Conservation (phyloP, 2,888 invertebrate genomes). For the Melipona beecheii region DNA sequence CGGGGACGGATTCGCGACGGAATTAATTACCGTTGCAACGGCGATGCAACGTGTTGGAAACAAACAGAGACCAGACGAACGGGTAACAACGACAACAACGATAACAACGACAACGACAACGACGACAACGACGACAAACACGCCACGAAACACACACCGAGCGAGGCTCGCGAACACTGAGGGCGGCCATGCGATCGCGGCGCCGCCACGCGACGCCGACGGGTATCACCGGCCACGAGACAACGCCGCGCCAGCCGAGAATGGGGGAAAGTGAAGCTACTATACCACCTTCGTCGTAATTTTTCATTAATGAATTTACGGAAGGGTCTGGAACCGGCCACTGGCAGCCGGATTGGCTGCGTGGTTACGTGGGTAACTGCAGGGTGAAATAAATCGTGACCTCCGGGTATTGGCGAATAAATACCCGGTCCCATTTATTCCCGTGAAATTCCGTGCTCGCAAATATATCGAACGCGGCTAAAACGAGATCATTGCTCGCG, state of each 20-base stretch:
- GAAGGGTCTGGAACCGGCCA: conserved; percentile 4
- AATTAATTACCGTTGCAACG: conserved; percentile 61
- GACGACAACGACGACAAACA: conserved; percentile 53
- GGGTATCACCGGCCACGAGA: conserved; percentile 65
- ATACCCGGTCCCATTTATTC: not conserved
- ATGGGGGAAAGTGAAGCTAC: conserved; percentile 67
- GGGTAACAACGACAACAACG: conserved; percentile 37
- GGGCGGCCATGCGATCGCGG: conserved; percentile 79
- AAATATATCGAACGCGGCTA: not conserved
- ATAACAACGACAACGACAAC: conserved; percentile 49
- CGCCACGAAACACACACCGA: conserved; percentile 79
- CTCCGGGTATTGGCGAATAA: not conserved
- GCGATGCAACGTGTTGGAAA: conserved; percentile 48
- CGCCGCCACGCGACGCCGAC: conserved; percentile 72
- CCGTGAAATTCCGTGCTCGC: not conserved
- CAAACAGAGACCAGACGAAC: conserved; percentile 37
- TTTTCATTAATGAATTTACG: conserved; percentile 57
- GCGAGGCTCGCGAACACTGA: conserved; percentile 82
- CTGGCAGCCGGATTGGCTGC: conserved; percentile 3
- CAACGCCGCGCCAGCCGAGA: conserved; percentile 56
- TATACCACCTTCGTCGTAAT: conserved; percentile 58
- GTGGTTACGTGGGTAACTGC: not conserved
- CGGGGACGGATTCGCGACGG: conserved; percentile 72
- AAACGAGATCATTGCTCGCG: not conserved
- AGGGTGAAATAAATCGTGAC: conserved; percentile 3